Evolutionary conservation across 2,113 vertebrate species (phyloP).

Genomic region (Chionodraco myersi): DNA sequence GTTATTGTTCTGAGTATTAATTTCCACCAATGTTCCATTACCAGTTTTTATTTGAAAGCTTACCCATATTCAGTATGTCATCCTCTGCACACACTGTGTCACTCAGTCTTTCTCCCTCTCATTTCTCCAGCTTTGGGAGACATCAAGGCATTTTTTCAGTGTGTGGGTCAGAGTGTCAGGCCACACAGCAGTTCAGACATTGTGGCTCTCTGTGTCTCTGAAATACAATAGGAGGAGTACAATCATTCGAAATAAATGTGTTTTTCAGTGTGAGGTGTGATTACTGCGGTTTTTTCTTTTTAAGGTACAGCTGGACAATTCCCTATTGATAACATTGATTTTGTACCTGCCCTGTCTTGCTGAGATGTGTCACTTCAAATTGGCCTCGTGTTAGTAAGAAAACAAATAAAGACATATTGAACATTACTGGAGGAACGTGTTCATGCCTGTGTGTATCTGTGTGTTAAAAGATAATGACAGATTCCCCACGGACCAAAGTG

Average conservation of each 20-base stretch:
- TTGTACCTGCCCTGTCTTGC: background rate
- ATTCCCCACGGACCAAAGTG: conserved; percentile 4
- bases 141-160: conserved; percentile 1
- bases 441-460: background rate
- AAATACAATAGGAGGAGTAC: conserved; percentile 18
- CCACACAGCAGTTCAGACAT: conserved; percentile 2
- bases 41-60: conserved; percentile 13
- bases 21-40: conserved; percentile 15
- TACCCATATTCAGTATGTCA: background rate
- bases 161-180: conserved; percentile 17
- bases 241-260: conserved; percentile 19
- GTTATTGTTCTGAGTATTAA: background rate
- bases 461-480: background rate
- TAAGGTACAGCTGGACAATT: background rate
- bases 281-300: conserved; percentile 13
- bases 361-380: background rate
- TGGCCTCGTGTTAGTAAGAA: background rate
- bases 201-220: conserved; percentile 1
- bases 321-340: background rate
- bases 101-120: background rate
- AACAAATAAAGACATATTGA: background rate
- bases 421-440: background rate
- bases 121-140: background rate
- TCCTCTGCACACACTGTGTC: background rate
- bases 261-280: conserved; percentile 15